Percentiles rank a stretch among this genome's conserved stretches.
Conservation (phyloP, 2,797 vertebrate species). For the Brotogeris chrysoptera region DNA sequence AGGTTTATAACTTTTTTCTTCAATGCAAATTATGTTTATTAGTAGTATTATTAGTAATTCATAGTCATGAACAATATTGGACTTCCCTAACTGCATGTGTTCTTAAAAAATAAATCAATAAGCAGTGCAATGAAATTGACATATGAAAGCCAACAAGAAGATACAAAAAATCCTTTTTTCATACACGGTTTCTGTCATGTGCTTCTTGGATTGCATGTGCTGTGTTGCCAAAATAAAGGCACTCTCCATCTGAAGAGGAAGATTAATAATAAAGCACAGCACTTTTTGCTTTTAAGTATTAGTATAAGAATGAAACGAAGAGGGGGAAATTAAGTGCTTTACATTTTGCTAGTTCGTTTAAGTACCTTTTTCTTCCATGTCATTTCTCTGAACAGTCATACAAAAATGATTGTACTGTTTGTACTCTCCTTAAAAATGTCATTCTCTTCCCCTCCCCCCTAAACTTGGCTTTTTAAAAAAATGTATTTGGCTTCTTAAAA, state of each 20-base stretch:
- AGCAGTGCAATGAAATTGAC: not conserved
- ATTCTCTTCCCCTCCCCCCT: not conserved
- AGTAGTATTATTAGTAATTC: not conserved
- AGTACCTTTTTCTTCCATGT: not conserved
- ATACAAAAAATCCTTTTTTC: not conserved
- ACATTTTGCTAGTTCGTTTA: not conserved
- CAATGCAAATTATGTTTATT: not conserved
- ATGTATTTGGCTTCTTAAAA: not conserved
- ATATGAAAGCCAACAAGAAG: not conserved
- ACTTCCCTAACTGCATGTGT: not conserved
- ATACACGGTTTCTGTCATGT: rapidly evolving
- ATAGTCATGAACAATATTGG: not conserved
- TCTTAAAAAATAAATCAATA: not conserved
- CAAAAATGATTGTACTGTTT: constrained; percentile 7
- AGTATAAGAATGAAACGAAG: not conserved
- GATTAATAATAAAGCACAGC: not conserved
- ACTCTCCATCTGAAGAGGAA: not conserved
- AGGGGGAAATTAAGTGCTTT: not conserved
- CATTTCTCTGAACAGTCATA: not conserved
- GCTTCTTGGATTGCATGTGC: not conserved
- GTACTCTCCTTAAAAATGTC: not conserved
- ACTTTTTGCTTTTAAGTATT: not conserved
- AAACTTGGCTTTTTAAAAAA: not conserved
- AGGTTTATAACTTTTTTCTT: not conserved
- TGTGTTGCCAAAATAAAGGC: not conserved